These are phyloP conservation scores for Drosophila kanekoi DNA, from an alignment of 2,888 invertebrate genomes.

Conservation along the genomic window DNA sequence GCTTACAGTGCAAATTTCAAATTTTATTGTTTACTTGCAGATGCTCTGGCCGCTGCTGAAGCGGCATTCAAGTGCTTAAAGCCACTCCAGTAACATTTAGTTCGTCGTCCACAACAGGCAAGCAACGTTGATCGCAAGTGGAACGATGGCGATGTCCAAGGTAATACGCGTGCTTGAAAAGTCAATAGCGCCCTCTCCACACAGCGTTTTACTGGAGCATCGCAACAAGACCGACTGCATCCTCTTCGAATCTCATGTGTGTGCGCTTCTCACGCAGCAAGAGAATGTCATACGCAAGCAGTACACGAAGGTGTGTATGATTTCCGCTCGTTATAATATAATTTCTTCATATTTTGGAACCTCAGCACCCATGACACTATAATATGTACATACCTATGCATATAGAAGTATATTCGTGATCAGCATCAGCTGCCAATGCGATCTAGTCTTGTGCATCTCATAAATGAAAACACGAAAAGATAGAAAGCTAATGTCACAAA, in stretches of 20 bases:
- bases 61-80: constrained; percentile 43
- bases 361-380: too few relatives aligned
- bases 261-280: constrained; percentile 88
- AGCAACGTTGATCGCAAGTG: constrained; percentile 15
- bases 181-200: constrained; percentile 93
- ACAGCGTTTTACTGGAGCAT: constrained; percentile 95
- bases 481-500: too few relatives aligned
- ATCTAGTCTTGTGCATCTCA: too few relatives aligned
- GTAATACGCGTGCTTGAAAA: constrained; percentile 96
- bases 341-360: neutral
- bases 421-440: too few relatives aligned
- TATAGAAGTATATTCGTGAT: too few relatives aligned
- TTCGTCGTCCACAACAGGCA: constrained; percentile 28
- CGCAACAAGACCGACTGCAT: constrained; percentile 94
- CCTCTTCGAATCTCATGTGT: constrained; percentile 96
- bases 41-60: constrained; percentile 56
- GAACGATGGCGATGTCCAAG: constrained; percentile 96
- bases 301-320: constrained; percentile 91
- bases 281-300: constrained; percentile 95
- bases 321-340: neutral
- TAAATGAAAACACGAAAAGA: too few relatives aligned
- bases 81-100: constrained; percentile 31
- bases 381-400: too few relatives aligned
- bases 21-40: constrained; percentile 44
- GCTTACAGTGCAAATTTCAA: constrained; percentile 19